Conservation (phyloP, 2,888 invertebrate species). For the Uloborus plumipes region DNA sequence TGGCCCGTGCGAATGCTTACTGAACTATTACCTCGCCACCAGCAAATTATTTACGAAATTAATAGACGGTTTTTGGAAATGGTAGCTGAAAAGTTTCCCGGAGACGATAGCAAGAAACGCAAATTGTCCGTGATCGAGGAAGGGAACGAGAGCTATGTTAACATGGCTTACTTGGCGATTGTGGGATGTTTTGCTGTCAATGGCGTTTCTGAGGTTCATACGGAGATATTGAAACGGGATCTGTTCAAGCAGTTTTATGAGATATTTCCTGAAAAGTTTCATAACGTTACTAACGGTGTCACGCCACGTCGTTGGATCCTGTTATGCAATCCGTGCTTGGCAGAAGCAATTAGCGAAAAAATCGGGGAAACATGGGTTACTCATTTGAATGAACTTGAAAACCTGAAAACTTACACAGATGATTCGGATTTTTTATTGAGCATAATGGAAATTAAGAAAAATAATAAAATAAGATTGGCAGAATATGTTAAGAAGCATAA, state of each 20-base stretch:
- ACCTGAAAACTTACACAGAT: constrained; percentile 86
- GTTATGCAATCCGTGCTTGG: constrained; percentile 95
- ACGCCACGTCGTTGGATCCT: constrained; percentile 98
- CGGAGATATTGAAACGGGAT: constrained; percentile 88
- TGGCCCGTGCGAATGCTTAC: constrained; percentile 93
- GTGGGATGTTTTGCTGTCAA: constrained; percentile 97
- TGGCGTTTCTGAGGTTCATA: constrained; percentile 97
- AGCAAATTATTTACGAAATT: constrained; percentile 98
- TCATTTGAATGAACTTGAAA: constrained; percentile 87
- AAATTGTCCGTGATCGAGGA: constrained; percentile 95
- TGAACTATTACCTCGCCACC: constrained; percentile 90
- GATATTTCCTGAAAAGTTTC: constrained; percentile 95
- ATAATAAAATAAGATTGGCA: constrained; percentile 91
- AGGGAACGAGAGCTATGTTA: constrained; percentile 94
- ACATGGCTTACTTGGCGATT: constrained; percentile 97
- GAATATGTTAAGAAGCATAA: constrained; percentile 89
- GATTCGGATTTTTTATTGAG: constrained; percentile 92
- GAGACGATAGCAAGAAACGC: constrained; percentile 74
- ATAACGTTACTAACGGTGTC: constrained; percentile 99
- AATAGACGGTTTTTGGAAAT: constrained; percentile 83
- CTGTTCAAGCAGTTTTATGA: constrained; percentile 91
- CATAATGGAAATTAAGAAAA: constrained; percentile 93
- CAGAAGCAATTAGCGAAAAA: constrained; percentile 96
- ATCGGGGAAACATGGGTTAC: constrained; percentile 97
- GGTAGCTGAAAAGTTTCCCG: constrained; percentile 77